Conservation (phyloP, 1,140 invertebrate genomes). For the Sinella curviseta region DNA sequence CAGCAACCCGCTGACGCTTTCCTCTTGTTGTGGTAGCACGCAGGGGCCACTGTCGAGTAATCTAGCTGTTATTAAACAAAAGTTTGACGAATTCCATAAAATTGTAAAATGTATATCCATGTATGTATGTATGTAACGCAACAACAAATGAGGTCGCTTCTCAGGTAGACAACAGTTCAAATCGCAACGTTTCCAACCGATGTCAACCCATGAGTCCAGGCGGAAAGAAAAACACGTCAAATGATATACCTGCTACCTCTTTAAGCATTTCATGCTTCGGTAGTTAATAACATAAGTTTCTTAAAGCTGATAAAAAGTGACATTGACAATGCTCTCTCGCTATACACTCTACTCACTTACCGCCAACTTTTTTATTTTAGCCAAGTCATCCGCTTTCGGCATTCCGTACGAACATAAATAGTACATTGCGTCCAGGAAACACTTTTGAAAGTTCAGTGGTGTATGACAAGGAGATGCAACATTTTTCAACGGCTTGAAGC, state of each 20-base stretch:
- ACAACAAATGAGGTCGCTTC: no score
- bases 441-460: conserved; percentile 41
- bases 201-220: no score
- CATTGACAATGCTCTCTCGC: neutral
- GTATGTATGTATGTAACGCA: no score
- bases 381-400: conserved; percentile 33
- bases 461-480: conserved; percentile 33
- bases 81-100: neutral
- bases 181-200: no score
- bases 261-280: no score
- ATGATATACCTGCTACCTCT: no score
- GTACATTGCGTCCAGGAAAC: conserved; percentile 36
- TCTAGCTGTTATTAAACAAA: conserved; percentile 19
- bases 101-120: neutral
- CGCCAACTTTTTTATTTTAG: neutral
- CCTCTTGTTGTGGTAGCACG: conserved; percentile 18
- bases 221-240: no score
- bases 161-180: no score
- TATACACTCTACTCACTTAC: conserved; percentile 8
- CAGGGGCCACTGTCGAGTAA: conserved; percentile 13
- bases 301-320: no score
- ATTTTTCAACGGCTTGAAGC: conserved; percentile 38
- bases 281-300: no score
- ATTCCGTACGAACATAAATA: conserved; percentile 28
- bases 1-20: conserved; percentile 38